Percentiles rank a stretch among this genome's conserved stretches.
Evolutionary conservation across 2,888 invertebrate species (phyloP).

Genomic region (Eueremaeus valkanovi): DNA sequence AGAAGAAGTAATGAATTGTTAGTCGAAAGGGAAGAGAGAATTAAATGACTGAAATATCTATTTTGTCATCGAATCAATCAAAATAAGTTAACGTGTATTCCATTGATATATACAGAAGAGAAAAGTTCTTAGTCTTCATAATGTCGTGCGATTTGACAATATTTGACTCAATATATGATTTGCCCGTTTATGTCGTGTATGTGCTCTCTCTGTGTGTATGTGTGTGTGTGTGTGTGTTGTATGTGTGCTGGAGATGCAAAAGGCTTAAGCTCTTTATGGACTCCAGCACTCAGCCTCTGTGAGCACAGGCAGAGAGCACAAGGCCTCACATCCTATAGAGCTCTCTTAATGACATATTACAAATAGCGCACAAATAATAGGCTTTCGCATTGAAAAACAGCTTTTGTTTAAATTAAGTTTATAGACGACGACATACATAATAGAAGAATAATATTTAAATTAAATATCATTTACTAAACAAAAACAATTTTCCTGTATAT

Average conservation of each 20-base stretch:
- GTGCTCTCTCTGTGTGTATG: too few relatives aligned
- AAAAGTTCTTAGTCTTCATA: neutral
- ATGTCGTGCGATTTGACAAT: constrained; percentile 1
- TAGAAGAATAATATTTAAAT: neutral
- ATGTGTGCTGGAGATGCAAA: too few relatives aligned
- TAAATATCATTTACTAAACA: neutral
- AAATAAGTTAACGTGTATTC: neutral
- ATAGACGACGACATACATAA: neutral
- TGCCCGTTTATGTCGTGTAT: neutral
- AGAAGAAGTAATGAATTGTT: neutral
- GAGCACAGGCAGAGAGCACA: neutral
- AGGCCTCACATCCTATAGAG: too few relatives aligned
- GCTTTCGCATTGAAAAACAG: neutral
- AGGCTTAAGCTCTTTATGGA: neutral
- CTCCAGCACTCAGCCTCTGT: neutral
- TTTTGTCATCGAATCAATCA: neutral
- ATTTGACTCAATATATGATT: constrained; percentile 1
- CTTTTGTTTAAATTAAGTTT: constrained; percentile 1
- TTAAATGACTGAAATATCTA: neutral
- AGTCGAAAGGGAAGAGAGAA: neutral
- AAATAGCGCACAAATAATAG: neutral
- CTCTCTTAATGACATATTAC: neutral
- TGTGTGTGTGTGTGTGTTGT: too few relatives aligned
- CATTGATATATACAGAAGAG: neutral
- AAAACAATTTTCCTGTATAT: too few relatives aligned